These are phyloP conservation scores for Pionites leucogaster DNA, from an alignment of 2,113 vertebrate genomes.

Conservation along the genomic window DNA sequence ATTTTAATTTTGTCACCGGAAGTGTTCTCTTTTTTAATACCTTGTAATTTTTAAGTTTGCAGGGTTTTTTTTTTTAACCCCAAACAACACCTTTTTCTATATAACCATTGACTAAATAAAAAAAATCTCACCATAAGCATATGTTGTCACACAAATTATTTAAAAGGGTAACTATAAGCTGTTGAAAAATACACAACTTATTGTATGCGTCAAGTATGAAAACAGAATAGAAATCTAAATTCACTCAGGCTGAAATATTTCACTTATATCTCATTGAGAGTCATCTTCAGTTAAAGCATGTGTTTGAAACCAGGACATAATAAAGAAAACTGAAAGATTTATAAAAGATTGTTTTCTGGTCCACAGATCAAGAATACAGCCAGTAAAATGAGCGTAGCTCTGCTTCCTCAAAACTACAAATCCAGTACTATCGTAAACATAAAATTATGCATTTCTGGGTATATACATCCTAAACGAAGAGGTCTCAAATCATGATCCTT, in stretches of 20 bases:
- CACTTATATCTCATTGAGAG: background rate
- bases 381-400: background rate
- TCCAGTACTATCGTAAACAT: background rate
- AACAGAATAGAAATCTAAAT: background rate
- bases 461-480: background rate
- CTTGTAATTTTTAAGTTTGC: background rate
- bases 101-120: background rate
- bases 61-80: background rate
- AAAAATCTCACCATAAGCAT: background rate
- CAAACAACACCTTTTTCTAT: background rate
- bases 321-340: background rate
- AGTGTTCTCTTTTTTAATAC: accelerated
- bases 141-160: background rate
- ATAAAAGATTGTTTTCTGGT: background rate
- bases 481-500: background rate
- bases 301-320: background rate
- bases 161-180: background rate
- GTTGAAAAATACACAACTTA: background rate
- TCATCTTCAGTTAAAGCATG: background rate
- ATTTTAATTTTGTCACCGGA: background rate
- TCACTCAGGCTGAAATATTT: background rate
- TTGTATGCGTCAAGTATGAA: background rate
- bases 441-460: background rate
- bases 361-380: background rate
- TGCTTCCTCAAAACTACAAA: background rate